phyloP scores from a whole-genome alignment of 2,113 vertebrate species.

The Nettapus auritus region DNA sequence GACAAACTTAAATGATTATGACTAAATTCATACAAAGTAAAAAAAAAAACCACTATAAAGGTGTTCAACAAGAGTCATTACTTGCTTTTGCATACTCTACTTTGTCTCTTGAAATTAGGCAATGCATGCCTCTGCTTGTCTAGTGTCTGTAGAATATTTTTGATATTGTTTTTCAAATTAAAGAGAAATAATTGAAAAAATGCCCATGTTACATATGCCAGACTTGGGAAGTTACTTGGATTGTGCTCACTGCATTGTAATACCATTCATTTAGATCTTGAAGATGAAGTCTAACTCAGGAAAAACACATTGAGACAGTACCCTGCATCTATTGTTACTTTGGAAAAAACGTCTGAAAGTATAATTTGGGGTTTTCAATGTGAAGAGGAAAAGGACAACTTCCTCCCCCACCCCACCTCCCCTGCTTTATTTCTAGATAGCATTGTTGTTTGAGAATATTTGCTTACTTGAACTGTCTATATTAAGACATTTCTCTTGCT shows the following conservation, averaged over 20 bases:
- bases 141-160: background rate
- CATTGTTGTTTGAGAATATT: background rate
- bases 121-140: background rate
- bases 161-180: background rate
- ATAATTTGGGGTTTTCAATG: background rate
- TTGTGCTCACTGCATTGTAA: background rate
- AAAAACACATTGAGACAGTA: background rate
- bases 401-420: background rate
- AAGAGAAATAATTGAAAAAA: background rate
- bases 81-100: background rate
- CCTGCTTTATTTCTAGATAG: background rate
- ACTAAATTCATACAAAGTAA: background rate
- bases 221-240: background rate
- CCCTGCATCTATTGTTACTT: too few species aligned
- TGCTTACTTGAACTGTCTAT: background rate
- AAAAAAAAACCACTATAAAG: background rate
- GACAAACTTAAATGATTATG: background rate
- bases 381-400: background rate
- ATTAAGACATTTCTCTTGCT: background rate
- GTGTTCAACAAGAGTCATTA: background rate
- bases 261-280: background rate
- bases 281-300: background rate
- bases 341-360: background rate
- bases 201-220: background rate
- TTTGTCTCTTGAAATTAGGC: background rate